Evolutionary conservation across 2,113 vertebrate species (phyloP).

Genomic region (Galemys pyrenaicus): DNA sequence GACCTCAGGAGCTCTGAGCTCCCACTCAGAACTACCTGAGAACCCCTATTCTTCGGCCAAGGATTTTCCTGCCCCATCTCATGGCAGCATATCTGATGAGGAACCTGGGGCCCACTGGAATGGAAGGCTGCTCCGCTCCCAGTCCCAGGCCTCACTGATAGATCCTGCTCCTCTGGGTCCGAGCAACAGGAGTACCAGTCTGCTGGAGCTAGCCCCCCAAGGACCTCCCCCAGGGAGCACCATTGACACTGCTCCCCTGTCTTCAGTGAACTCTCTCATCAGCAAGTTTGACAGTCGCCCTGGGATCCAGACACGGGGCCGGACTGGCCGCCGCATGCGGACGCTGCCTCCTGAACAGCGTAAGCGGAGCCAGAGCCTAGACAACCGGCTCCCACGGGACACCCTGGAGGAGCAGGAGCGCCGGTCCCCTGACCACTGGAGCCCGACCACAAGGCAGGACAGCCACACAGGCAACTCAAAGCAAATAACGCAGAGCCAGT

Average conservation of each 20-base stretch:
- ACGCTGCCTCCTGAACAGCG: constrained; percentile 83
- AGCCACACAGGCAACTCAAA: background rate
- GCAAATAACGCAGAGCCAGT: background rate
- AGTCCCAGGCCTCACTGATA: constrained; percentile 91
- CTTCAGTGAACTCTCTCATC: constrained; percentile 87
- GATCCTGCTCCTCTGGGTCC: constrained; percentile 72
- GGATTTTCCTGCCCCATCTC: background rate
- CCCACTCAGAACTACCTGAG: constrained; percentile 80
- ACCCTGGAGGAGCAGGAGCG: background rate
- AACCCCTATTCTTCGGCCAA: constrained; percentile 69
- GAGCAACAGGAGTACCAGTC: constrained; percentile 66
- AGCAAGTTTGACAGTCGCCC: constrained; percentile 85
- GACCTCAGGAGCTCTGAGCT: constrained; percentile 57
- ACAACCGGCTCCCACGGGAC: constrained; percentile 54
- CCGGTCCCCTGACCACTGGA: constrained; percentile 3
- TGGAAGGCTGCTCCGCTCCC: constrained; percentile 86
- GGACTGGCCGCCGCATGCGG: constrained; percentile 76
- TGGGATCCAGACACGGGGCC: constrained; percentile 66
- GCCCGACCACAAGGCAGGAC: background rate
- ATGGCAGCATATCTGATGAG: constrained; percentile 81
- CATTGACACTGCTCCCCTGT: constrained; percentile 91
- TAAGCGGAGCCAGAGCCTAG: constrained; percentile 86
- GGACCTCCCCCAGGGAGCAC: background rate
- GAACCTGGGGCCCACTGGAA: constrained; percentile 77
- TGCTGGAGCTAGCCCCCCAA: constrained; percentile 50